Evolutionary conservation across 2,797 vertebrate genomes (phyloP).

Genomic region (Eptatretus atami): DNA sequence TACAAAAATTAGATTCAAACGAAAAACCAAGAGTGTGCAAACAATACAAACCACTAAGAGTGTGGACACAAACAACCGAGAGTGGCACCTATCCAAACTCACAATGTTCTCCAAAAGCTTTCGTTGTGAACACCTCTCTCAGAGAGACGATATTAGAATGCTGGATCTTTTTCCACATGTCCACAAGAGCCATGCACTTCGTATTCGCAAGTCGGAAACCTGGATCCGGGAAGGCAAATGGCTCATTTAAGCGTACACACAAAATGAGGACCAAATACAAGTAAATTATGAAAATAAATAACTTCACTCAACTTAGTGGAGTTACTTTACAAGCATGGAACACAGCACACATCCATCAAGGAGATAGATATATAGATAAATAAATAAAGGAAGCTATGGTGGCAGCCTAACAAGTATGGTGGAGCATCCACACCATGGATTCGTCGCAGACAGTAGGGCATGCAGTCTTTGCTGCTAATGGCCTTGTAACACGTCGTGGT

Average conservation of each 20-base stretch:
- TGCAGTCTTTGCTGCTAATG: conserved; percentile 90
- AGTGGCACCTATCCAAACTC: conserved; percentile 14
- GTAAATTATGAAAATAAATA: too few species aligned
- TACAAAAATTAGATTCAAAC: too few species aligned
- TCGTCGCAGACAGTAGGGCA: conserved; percentile 91
- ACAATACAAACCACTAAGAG: neutral
- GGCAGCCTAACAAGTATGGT: neutral
- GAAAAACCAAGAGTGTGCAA: too few species aligned
- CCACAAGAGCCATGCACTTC: conserved; percentile 95
- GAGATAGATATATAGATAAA: too few species aligned
- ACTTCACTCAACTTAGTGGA: too few species aligned
- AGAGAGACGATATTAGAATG: conserved; percentile 90
- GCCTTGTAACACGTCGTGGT: conserved; percentile 98
- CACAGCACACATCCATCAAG: too few species aligned
- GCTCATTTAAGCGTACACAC: too few species aligned
- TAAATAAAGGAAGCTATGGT: too few species aligned
- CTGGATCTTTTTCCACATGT: conserved; percentile 99
- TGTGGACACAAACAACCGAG: neutral
- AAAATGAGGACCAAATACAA: too few species aligned
- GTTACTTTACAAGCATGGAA: too few species aligned
- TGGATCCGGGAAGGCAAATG: conserved; percentile 10
- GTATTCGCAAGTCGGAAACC: conserved; percentile 94
- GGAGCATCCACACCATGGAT: conserved; percentile 43
- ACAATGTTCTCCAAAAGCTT: conserved; percentile 96
- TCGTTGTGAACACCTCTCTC: conserved; percentile 95